Evolutionary conservation across 2,797 vertebrate genomes (phyloP), one percentile per base, ranked within the genome.

Genomic region (Tamandua tetradactyla): DNA sequence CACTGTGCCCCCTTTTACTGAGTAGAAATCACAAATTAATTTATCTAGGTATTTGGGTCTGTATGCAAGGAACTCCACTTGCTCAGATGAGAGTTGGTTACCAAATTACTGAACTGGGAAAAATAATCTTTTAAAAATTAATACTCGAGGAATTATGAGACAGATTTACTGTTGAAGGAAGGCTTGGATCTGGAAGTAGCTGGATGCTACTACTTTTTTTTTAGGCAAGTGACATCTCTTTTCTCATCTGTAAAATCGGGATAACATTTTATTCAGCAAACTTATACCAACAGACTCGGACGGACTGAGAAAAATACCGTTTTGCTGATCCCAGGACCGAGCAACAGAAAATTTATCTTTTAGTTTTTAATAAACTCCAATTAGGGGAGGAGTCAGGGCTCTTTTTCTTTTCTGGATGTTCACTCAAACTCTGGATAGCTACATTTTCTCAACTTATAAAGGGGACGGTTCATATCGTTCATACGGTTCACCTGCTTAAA

Each of bases 111-210:
- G 81, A 61, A 84, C 30, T 72, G 61, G 17, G 78, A 32, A 42
- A 90, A 57, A 72, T 13, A 20, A 69, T 13, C 68, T 82, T 93
- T 71, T 6, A 85, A 91, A 87, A 49, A 92, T 75, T n/a, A 62
- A 66, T 71, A 76, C 93, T 94, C 35, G 57, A 92, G 69, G 61
- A 94, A 76, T 90, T 76, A 80, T 3, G 84, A 79, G 71, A 42
- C 55, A 83, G 47, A 52, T 75, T 49, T 40, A 32, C 22, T 14
- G 32, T 20, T 66, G n/a, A 32, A 25, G 62, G 11, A 32, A 25
- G 68, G 11, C 64, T 61, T 68, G 75, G 20, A 57, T 87, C 20
- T 81, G 37, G 17, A 7, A 83, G 12, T 64, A n/a, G 55, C 13
- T 69, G 44, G 47, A 66, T 0, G 20, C 23, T 62, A 47, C 44